phyloP scores from a whole-genome alignment of 2,797 vertebrate species.

The Liasis olivaceus region DNA sequence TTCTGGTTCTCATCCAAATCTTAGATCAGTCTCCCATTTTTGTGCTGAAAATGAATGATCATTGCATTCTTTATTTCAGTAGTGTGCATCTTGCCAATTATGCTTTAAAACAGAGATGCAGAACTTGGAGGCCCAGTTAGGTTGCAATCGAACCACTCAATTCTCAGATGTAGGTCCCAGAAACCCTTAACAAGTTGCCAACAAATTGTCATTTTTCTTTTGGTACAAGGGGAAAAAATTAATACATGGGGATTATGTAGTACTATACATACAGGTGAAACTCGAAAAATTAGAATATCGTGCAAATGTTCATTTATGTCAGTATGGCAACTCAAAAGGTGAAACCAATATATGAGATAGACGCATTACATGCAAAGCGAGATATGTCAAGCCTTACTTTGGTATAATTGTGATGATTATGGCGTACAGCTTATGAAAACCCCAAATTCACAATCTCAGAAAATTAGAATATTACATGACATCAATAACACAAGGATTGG shows the following conservation, averaged over 20 bases:
- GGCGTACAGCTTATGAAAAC: too few relatives aligned
- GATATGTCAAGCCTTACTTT: too few relatives aligned
- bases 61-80: constrained; percentile 2
- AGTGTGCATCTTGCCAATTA: background rate
- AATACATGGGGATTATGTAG: background rate
- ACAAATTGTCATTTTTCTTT: background rate
- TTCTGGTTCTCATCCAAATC: background rate
- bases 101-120: background rate
- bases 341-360: too few relatives aligned
- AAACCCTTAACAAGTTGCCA: background rate
- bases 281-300: too few relatives aligned
- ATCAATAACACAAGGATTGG: too few relatives aligned
- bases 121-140: background rate
- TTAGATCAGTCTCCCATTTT: constrained; percentile 1
- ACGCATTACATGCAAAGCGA: too few relatives aligned
- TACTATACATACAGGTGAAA: background rate
- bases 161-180: background rate
- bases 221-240: background rate
- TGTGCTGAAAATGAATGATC: background rate
- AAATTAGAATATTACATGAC: too few relatives aligned
- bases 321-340: too few relatives aligned
- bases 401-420: too few relatives aligned
- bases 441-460: too few relatives aligned
- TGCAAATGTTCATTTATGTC: too few relatives aligned
- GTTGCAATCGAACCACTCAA: background rate